Evolutionary conservation across 2,113 vertebrate species (phyloP), one percentile per base, ranked within the genome.

Genomic region (Saccopteryx leptura): DNA sequence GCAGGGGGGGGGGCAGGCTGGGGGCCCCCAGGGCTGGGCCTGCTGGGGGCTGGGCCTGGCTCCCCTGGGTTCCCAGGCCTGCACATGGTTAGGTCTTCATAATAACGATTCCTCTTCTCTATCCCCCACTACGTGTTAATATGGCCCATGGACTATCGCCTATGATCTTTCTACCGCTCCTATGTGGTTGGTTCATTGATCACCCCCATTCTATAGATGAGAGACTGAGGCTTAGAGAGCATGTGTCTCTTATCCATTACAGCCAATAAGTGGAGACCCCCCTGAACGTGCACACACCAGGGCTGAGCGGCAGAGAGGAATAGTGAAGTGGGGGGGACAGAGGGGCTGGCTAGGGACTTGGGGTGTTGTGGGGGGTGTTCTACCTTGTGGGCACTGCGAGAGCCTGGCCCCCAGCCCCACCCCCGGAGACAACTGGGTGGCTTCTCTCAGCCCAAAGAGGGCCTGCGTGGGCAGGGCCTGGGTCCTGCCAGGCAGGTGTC

Each of bases 401-500:
- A 58, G 13, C 63, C 68, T 6, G 13, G 61, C 31, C n/a, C n/a
- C 17, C 24, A 52, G 10, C 26, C 58, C 60, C 48, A 63, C 46
- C 83, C 31, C 17, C 1, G 68, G 76, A 79, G 63, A 52, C 0
- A 1, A 12, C 82, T 23, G 54, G 78, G 58, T 1, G 15, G 60
- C 66, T 60, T 66, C 81, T 74, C 46, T 33, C 50, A 63, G 80
- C 56, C 80, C 14, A 54, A 23, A 5, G 5, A 91, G 80, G 84
- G 90, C 92, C 94, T n/a, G 0, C 0, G 19, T 8, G 0, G 48
- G 84, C 75, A 71, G 83, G 81, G 75, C 95, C 89, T 21, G 60
- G 1, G 23, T 46, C 88, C 75, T 17, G 23, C 94, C 94, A 80
- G 94, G 97, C 97, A 98, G 97, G 97, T 98, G 97, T 93, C 94